phyloP scores from a whole-genome alignment of 1,140 invertebrate species.

The Zaprionus inermis region DNA sequence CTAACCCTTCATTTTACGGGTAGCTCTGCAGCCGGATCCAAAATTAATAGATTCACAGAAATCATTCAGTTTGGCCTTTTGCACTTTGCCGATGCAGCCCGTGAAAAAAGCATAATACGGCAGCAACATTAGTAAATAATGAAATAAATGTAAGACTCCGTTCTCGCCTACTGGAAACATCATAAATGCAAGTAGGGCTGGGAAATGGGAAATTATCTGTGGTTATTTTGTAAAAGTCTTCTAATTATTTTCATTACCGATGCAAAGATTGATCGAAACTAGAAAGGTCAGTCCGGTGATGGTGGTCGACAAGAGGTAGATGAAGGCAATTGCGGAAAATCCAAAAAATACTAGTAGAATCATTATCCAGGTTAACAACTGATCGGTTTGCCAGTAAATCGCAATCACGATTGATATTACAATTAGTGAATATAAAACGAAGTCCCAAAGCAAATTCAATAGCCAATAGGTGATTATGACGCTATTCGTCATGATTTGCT shows the following conservation, averaged over 20 bases:
- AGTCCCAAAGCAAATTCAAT: conserved; percentile 89
- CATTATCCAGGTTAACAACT: not conserved
- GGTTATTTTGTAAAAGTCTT: not conserved
- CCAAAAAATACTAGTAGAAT: conserved; percentile 20
- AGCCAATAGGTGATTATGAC: conserved; percentile 88
- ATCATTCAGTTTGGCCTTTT: too few relatives aligned
- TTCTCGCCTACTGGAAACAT: not conserved
- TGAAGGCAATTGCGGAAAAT: conserved; percentile 35
- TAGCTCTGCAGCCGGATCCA: not conserved
- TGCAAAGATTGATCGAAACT: conserved; percentile 2
- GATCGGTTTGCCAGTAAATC: not conserved
- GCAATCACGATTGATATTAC: conserved; percentile 73
- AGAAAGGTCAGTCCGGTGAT: conserved; percentile 27
- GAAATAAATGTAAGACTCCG: not conserved
- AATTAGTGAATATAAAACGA: conserved; percentile 12
- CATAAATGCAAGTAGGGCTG: not conserved
- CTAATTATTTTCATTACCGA: conserved; percentile 17
- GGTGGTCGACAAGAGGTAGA: conserved; percentile 26
- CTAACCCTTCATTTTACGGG: not conserved
- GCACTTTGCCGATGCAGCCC: not conserved
- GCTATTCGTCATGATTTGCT: conserved; percentile 89
- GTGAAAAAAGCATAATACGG: conserved; percentile 42
- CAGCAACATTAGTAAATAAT: conserved; percentile 8
- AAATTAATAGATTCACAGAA: not conserved
- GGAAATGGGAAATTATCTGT: not conserved